phyloP scores from a whole-genome alignment of 2,113 vertebrate genomes.

The Emydura subglobosa region DNA sequence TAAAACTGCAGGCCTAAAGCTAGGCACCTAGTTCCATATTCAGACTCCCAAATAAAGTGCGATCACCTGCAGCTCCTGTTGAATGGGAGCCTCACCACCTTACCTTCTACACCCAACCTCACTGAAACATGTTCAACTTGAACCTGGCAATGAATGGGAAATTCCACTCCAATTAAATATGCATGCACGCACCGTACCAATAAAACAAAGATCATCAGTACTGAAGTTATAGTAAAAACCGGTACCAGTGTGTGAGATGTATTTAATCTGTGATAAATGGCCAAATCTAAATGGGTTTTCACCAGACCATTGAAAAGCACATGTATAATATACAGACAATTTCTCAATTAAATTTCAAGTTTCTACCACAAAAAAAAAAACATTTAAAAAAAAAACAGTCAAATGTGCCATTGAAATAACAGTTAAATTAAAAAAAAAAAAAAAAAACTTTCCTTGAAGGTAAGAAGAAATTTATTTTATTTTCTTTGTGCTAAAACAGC shows the following conservation, averaged over 20 bases:
- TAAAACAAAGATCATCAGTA: not conserved
- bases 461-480: not conserved
- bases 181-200: not conserved
- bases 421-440: not conserved
- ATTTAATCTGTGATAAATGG: not conserved
- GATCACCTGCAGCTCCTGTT: not conserved
- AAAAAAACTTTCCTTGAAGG: not conserved
- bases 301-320: not conserved
- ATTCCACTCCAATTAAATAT: not conserved
- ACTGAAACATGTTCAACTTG: not conserved
- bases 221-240: not conserved
- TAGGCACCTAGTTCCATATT: not conserved
- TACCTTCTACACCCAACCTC: not conserved
- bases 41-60: not conserved
- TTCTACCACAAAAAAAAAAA: not conserved
- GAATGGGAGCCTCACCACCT: not conserved
- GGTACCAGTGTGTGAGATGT: fast-evolving
- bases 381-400: not conserved
- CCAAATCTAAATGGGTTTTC: not conserved
- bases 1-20: not conserved
- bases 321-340: not conserved
- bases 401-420: not conserved
- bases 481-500: not conserved
- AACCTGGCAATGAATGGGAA: not conserved
- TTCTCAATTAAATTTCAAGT: not conserved